A percentile compares a stretch with the other conserved stretches of the same genome.
These are phyloP conservation scores for Dryomyza anilis DNA, from an alignment of 2,888 invertebrate genomes.

Conservation along the genomic window DNA sequence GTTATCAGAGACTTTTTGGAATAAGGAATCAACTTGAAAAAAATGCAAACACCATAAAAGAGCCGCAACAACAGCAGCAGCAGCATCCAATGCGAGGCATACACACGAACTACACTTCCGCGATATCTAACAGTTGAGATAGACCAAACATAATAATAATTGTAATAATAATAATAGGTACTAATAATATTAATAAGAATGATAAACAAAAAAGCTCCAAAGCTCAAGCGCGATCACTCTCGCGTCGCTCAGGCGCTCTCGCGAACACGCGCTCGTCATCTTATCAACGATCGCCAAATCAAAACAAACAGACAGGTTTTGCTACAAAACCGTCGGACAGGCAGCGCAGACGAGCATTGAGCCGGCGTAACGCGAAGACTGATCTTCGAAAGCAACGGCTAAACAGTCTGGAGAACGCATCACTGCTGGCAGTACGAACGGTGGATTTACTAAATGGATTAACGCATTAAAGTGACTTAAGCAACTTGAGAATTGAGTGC, in stretches of 20 bases:
- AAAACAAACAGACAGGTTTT: slow-evolving; percentile 15
- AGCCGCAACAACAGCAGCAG: background rate
- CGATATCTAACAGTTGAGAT: background rate
- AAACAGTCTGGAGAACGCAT: background rate
- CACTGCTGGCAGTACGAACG: background rate
- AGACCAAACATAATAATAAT: no score
- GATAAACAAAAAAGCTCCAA: background rate
- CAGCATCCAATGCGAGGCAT: background rate
- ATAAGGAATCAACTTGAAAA: background rate
- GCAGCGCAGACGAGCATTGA: slow-evolving; percentile 8
- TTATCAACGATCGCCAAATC: slow-evolving; percentile 11
- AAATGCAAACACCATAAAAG: slow-evolving; percentile 3
- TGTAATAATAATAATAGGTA: no score
- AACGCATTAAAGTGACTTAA: no score
- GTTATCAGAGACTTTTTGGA: slow-evolving; percentile 3
- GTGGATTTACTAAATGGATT: no score
- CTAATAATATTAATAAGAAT: no score
- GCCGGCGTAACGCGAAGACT: slow-evolving; percentile 17
- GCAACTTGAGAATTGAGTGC: no score
- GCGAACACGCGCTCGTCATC: background rate
- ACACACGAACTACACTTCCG: background rate
- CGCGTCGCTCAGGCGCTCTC: background rate
- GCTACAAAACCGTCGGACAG: slow-evolving; percentile 22
- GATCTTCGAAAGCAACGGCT: slow-evolving; percentile 2
- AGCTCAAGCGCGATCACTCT: background rate